Conservation (phyloP, 1,140 invertebrate genomes). For the Marisa cornuarietis region DNA sequence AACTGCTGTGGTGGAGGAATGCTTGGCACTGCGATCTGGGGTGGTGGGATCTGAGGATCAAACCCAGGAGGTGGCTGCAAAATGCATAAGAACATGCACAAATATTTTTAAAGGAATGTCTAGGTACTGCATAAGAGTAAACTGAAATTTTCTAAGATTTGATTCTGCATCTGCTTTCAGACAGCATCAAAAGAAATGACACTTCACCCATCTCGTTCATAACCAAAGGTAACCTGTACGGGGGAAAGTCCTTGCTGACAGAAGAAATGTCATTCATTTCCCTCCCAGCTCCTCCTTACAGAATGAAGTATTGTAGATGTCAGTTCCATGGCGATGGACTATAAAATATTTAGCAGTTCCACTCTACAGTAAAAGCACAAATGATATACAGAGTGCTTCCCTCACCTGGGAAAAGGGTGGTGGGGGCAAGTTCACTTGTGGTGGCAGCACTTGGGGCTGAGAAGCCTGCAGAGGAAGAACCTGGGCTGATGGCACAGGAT, state of each 20-base stretch:
- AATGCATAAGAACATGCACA: background rate
- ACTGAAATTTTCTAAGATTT: background rate
- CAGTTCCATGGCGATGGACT: background rate
- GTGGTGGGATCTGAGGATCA: conserved; percentile 30
- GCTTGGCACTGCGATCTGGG: conserved; percentile 21
- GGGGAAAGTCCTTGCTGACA: no score
- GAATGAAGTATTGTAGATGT: background rate
- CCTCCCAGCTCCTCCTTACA: background rate
- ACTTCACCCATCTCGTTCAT: no score
- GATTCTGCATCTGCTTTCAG: background rate
- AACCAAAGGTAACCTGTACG: no score
- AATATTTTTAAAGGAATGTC: no score
- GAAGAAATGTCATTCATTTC: no score
- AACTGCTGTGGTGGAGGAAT: conserved; percentile 51
- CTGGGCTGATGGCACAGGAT: no score
- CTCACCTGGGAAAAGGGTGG: no score
- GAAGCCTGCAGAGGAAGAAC: no score
- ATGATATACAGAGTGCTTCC: no score
- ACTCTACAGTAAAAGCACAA: background rate
- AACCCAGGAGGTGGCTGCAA: conserved; percentile 24
- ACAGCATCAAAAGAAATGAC: background rate
- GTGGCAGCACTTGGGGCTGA: no score
- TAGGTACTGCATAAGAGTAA: no score
- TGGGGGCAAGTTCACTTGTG: no score
- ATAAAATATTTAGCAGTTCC: background rate